Percentiles rank a stretch among this genome's conserved stretches.
phyloP scores from a whole-genome alignment of 2,797 vertebrate species.

The Simalia tracyae region DNA sequence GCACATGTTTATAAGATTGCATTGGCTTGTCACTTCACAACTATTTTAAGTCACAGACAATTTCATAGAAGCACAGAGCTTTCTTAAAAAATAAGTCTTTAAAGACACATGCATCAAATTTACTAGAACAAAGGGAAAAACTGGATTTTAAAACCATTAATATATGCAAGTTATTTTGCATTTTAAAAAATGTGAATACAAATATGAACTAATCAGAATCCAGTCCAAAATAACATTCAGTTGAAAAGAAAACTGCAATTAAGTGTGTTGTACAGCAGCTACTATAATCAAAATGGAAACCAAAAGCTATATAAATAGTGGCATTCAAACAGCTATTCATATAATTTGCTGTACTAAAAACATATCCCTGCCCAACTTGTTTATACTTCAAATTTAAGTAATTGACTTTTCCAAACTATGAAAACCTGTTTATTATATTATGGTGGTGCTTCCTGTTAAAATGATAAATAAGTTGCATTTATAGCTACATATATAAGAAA shows the following conservation, averaged over 20 bases:
- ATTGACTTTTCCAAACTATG: background rate
- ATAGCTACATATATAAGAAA: background rate
- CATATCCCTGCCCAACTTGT: background rate
- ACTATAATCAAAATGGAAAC: background rate
- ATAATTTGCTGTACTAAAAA: constrained; percentile 8
- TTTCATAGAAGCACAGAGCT: background rate
- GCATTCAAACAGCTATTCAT: background rate
- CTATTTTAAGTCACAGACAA: constrained; percentile 16
- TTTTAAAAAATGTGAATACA: background rate
- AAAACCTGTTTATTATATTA: background rate
- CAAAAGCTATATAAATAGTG: background rate
- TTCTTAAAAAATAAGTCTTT: background rate
- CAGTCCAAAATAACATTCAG: background rate
- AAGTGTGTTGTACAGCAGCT: background rate
- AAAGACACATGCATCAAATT: background rate
- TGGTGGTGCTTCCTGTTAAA: background rate
- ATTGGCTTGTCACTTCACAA: constrained; percentile 29
- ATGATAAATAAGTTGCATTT: background rate
- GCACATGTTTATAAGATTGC: constrained; percentile 4
- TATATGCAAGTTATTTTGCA: background rate
- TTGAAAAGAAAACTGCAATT: background rate
- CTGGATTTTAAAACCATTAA: background rate
- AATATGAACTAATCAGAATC: background rate
- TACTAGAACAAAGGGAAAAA: background rate
- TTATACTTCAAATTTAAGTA: constrained; percentile 1